Conservation (phyloP, 2,797 vertebrate species). For the Cyprinella venusta region DNA sequence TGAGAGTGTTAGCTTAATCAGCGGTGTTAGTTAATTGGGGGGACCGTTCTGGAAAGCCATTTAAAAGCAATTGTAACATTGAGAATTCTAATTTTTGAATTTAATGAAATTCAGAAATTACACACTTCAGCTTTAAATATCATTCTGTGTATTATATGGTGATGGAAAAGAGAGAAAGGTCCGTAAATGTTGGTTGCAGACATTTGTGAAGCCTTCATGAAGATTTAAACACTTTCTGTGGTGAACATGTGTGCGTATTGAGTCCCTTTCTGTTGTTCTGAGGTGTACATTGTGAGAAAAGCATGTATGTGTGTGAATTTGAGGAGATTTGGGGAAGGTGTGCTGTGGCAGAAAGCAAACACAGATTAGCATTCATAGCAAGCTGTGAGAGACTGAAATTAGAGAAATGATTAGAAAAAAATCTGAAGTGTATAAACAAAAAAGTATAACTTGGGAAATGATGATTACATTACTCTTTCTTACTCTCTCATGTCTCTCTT, state of each 20-base stretch:
- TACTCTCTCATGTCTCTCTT: neutral
- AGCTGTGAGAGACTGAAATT: constrained; percentile 22
- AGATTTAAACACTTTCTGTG: constrained; percentile 54
- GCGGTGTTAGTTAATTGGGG: neutral
- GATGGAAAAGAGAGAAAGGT: constrained; percentile 27
- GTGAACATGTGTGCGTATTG: constrained; percentile 51
- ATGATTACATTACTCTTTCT: neutral
- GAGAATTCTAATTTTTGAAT: neutral
- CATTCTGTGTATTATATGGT: neutral
- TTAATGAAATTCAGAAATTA: neutral
- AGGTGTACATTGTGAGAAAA: neutral
- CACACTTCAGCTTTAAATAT: constrained; percentile 3
- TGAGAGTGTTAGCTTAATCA: neutral
- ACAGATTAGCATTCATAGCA: constrained; percentile 34
- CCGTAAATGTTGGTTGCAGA: constrained; percentile 35
- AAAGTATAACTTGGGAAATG: neutral
- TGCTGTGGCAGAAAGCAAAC: constrained; percentile 31
- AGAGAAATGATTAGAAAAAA: neutral
- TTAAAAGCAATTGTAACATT: neutral
- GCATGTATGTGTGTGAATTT: constrained; percentile 28
- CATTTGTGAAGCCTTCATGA: constrained; percentile 52
- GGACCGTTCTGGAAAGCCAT: too few species aligned
- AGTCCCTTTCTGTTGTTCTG: constrained; percentile 30
- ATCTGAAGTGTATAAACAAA: neutral
- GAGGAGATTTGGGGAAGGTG: constrained; percentile 14